A percentile compares a stretch with the other conserved stretches of the same genome.
Conservation (phyloP, 1,140 invertebrate species). For the Pogonus chalceus region DNA sequence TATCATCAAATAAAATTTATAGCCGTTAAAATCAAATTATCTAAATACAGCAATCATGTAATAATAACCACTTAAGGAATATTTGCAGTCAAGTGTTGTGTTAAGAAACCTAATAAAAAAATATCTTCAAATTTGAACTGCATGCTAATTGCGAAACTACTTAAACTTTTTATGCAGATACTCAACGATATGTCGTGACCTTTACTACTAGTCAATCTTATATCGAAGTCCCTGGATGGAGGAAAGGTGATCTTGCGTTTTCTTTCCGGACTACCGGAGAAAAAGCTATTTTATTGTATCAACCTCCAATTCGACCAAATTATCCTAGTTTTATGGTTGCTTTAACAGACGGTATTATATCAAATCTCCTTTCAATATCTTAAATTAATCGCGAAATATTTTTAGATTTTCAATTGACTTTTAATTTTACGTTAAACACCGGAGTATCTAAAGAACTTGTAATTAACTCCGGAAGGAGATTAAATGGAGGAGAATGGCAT, state of each 20-base stretch:
- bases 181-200: constrained; percentile 84
- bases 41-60: neutral
- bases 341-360: constrained; percentile 57
- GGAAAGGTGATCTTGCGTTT: constrained; percentile 82
- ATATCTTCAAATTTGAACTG: neutral
- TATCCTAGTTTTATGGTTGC: constrained; percentile 86
- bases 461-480: constrained; percentile 65
- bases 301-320: constrained; percentile 76
- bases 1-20: constrained; percentile 1
- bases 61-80: neutral
- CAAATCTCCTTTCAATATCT: constrained; percentile 8
- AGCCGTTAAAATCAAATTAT: neutral
- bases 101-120: neutral
- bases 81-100: neutral
- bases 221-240: constrained; percentile 84
- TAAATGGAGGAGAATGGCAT: constrained; percentile 90
- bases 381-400: constrained; percentile 13
- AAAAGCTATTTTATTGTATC: constrained; percentile 79
- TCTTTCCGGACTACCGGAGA: constrained; percentile 86
- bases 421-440: constrained; percentile 82
- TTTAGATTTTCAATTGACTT: constrained; percentile 72
- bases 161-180: constrained; percentile 48
- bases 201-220: constrained; percentile 87
- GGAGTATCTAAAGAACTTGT: constrained; percentile 66
- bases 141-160: neutral